phyloP scores from a whole-genome alignment of 2,113 vertebrate species.

The Poeciliopsis prolifica region DNA sequence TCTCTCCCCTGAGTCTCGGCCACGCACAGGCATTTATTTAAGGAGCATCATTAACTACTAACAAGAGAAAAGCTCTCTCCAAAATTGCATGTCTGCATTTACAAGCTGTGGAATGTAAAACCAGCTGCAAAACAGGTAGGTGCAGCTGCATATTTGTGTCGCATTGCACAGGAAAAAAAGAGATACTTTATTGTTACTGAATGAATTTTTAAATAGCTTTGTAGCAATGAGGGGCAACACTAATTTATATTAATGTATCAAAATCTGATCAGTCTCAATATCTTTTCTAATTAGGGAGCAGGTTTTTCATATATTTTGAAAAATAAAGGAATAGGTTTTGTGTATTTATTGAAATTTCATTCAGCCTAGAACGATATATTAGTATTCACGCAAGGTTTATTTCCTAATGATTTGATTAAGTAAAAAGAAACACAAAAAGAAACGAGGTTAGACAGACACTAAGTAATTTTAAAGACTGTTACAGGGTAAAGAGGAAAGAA shows the following conservation, averaged over 20 bases:
- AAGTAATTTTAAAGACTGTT: neutral
- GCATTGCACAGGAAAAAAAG: neutral
- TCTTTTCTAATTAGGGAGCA: neutral
- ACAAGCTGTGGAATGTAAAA: slow-evolving; percentile 43
- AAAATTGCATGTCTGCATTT: slow-evolving; percentile 63
- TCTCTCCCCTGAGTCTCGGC: slow-evolving; percentile 62
- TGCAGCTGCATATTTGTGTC: neutral
- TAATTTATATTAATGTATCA: neutral
- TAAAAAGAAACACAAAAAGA: neutral
- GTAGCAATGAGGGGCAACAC: neutral
- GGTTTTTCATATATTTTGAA: no score
- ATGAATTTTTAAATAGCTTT: neutral
- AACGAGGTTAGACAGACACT: neutral
- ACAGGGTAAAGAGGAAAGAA: neutral
- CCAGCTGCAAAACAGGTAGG: slow-evolving; percentile 19
- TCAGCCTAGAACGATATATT: no score
- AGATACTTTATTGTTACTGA: slow-evolving; percentile 3
- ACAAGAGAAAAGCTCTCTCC: slow-evolving; percentile 67
- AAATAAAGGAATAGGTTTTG: no score
- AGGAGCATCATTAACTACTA: slow-evolving; percentile 73
- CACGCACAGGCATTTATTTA: slow-evolving; percentile 73
- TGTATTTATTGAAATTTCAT: neutral
- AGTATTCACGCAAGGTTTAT: neutral
- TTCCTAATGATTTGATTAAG: neutral
- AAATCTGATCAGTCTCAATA: neutral